Evolutionary conservation across 2,113 vertebrate species (phyloP).

Genomic region (Struthidea cinerea): DNA sequence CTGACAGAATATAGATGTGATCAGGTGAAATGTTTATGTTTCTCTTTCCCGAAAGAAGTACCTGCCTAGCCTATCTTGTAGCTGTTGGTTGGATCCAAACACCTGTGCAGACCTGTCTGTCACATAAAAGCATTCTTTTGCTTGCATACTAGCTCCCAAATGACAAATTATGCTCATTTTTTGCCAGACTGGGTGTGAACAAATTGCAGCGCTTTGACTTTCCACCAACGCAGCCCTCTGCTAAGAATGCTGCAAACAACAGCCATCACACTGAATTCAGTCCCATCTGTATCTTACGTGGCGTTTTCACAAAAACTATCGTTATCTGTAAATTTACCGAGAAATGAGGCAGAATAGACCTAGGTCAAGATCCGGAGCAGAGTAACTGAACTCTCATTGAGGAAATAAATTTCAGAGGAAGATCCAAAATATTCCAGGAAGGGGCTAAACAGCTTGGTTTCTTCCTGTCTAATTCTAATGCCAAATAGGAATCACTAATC

Average conservation of each 20-base stretch:
- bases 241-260: background rate
- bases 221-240: background rate
- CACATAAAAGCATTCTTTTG: background rate
- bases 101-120: background rate
- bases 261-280: background rate
- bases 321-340: background rate
- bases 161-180: background rate
- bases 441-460: background rate
- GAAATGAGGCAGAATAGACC: background rate
- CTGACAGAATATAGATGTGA: background rate
- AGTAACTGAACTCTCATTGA: background rate
- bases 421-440: slow-evolving; percentile 3
- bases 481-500: background rate
- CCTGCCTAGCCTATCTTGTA: background rate
- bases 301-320: background rate
- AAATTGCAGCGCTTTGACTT: background rate
- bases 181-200: background rate
- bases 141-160: background rate
- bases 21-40: background rate
- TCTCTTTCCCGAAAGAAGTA: background rate
- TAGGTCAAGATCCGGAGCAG: background rate
- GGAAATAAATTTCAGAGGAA: background rate
- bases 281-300: background rate
- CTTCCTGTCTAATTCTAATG: background rate
- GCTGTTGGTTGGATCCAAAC: background rate